Evolutionary conservation across 1,140 invertebrate species (phyloP), one percentile per base, ranked within the genome.

Genomic region (Drosophila sproati): DNA sequence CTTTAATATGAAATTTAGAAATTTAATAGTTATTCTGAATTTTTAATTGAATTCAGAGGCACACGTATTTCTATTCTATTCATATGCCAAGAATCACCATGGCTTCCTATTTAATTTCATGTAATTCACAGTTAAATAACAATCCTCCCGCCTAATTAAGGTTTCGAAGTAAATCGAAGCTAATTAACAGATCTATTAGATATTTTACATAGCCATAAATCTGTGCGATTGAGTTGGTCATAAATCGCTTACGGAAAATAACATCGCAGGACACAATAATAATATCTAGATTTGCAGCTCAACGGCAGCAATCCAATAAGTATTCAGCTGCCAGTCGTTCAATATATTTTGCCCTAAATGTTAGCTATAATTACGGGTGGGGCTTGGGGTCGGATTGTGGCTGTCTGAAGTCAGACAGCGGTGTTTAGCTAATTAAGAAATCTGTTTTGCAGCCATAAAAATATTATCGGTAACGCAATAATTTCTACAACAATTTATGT

Each of bases 351-450:
- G n/a, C 20, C 12, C 35, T 43, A 34, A 60, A 69, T 69, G 56
- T 50, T 43, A 37, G 56, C 64, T 52, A 73, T 73, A 69, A 69
- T 73, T 69, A 69, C 45, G 29, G 54, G 60, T 57, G 51, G 20
- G 20, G 77, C 52, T 63, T 69, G 32, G 71, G 54, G 43, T 29
- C 62, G 70, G 60, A 62, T 73, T 73, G 67, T 29, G 52, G 64
- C 61, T 50, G 31, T 28, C 29, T 48, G 31, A 41, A 45, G 45
- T 71, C 56, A 35, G 5, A 28, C 55, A 35, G 47, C 31, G 52
- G 47, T 73, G 34, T 35, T 73, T 54, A 55, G 70, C 80, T 80
- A 85, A 88, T 89, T 88, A 89, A 88, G 85, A 85, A 89, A 89
- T 89, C 83, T 77, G 70, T 85, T 75, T 61, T 62, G 45, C 57